These are phyloP conservation scores for Peribatodes rhomboidaria DNA, from an alignment of 2,888 invertebrate species.

Conservation along the genomic window DNA sequence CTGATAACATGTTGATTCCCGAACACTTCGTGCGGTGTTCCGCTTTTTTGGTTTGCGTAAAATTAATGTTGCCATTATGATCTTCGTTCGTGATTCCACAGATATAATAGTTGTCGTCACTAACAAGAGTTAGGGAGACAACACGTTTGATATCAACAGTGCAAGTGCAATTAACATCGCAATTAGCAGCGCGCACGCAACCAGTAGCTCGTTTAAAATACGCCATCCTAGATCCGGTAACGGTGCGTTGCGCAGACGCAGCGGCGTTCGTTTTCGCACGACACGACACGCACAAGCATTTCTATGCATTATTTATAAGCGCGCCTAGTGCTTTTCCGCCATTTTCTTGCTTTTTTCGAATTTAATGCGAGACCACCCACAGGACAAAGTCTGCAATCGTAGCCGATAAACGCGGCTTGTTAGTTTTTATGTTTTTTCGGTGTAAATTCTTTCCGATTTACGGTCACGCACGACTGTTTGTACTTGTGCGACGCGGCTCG, in stretches of 20 bases:
- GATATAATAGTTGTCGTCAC: conserved; percentile 1
- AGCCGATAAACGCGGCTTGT: conserved; percentile 54
- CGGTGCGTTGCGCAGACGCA: conserved; percentile 56
- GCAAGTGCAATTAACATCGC: conserved; percentile 48
- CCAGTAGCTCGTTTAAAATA: conserved; percentile 47
- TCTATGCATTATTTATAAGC: conserved; percentile 78
- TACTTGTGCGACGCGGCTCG: conserved; percentile 1
- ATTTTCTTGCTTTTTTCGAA: conserved; percentile 67
- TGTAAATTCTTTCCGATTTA: conserved; percentile 55
- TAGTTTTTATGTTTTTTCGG: conserved; percentile 62
- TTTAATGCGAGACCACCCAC: conserved; percentile 59
- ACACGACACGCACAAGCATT: conserved; percentile 64
- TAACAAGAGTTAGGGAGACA: conserved; percentile 38
- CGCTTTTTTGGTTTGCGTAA: conserved; percentile 8
- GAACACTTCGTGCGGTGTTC: conserved; percentile 7
- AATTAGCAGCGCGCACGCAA: conserved; percentile 47
- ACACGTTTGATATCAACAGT: conserved; percentile 43
- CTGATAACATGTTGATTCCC: conserved; percentile 8
- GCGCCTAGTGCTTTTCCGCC: conserved; percentile 72
- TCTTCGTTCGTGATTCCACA: conserved; percentile 12
- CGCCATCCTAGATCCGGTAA: conserved; percentile 57
- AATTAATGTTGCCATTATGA: conserved; percentile 27
- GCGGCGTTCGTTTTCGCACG: conserved; percentile 73
- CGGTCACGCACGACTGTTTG: conserved; percentile 26
- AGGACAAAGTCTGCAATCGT: conserved; percentile 49